Evolutionary conservation across 2,888 invertebrate species (phyloP).

Genomic region (Andricus curvator): DNA sequence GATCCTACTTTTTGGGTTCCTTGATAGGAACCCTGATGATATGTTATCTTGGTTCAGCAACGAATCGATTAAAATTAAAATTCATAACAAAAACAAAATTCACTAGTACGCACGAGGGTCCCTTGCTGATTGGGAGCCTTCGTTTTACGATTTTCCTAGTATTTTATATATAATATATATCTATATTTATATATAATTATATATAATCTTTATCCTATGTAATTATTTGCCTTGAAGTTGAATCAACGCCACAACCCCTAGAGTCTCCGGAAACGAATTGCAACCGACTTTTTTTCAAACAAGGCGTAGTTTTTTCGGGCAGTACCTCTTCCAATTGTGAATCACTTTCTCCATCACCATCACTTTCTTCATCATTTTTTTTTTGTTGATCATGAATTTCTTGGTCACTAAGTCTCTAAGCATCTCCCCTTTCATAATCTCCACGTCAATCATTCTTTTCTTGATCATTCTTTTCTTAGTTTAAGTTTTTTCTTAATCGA

Average conservation of each 20-base stretch:
- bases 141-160: conserved; percentile 37
- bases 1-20: conserved; percentile 63
- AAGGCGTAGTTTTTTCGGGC: conserved; percentile 31
- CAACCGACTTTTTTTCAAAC: conserved; percentile 15
- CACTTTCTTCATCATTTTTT: neutral
- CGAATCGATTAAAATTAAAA: conserved; percentile 63
- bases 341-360: neutral
- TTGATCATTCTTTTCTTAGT: neutral
- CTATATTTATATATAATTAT: conserved; percentile 49
- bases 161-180: conserved; percentile 38
- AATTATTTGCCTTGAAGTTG: conserved; percentile 29
- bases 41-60: conserved; percentile 77
- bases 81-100: conserved; percentile 59
- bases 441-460: neutral
- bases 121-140: conserved; percentile 69
- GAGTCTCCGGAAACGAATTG: neutral
- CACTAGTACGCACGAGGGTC: conserved; percentile 57
- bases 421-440: neutral
- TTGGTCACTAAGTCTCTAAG: neutral
- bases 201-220: conserved; percentile 44
- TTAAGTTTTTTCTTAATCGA: neutral
- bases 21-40: conserved; percentile 65
- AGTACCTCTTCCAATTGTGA: neutral
- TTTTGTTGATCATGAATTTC: neutral
- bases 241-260: conserved; percentile 3